Percentiles rank a stretch among this genome's conserved stretches.
Conservation (phyloP, 2,113 vertebrate species). For the Lynx canadensis region DNA sequence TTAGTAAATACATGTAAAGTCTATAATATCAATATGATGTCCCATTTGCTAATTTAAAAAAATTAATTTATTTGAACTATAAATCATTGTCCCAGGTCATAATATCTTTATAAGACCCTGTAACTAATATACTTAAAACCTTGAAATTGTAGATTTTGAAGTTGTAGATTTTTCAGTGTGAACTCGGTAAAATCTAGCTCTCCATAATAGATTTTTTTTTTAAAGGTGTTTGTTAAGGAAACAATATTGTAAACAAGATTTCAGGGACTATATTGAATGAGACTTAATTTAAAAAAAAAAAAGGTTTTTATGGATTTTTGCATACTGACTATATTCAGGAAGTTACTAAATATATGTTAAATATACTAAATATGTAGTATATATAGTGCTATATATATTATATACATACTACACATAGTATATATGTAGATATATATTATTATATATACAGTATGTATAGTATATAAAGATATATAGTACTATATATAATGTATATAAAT, state of each 20-base stretch:
- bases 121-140: neutral
- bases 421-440: too few species aligned
- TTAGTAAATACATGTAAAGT: neutral
- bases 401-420: too few species aligned
- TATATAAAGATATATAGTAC: too few species aligned
- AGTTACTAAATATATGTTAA: neutral
- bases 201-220: neutral
- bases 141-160: conserved; percentile 36
- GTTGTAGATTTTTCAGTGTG: neutral
- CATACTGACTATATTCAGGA: neutral
- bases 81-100: neutral
- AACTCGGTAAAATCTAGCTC: neutral
- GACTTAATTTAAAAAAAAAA: neutral
- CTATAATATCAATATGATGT: neutral
- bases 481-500: too few species aligned
- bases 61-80: neutral
- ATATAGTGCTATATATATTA: too few species aligned
- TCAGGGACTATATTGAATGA: neutral
- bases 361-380: too few species aligned
- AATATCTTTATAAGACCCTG: neutral
- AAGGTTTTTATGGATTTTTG: conserved; percentile 18
- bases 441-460: too few species aligned
- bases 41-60: neutral
- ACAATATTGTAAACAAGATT: neutral
- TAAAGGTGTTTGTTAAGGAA: neutral